phyloP scores from a whole-genome alignment of 2,113 vertebrate genomes.

The Labrus mixtus region DNA sequence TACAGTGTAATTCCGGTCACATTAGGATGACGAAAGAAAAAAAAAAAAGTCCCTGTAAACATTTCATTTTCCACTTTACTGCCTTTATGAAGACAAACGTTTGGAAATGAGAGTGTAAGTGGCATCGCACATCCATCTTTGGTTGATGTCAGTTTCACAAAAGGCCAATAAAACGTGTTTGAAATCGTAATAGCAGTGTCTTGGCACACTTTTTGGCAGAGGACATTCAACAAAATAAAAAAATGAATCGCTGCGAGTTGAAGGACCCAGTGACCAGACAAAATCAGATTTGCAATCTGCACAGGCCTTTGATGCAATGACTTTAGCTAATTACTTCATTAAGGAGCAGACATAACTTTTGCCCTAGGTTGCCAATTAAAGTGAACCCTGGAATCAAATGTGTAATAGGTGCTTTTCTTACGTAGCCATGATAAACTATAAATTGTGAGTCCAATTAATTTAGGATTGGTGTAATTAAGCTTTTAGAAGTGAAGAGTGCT shows the following conservation, averaged over 20 bases:
- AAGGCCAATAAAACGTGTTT: conserved; percentile 26
- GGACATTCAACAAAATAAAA: conserved; percentile 40
- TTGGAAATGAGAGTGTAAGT: conserved; percentile 11
- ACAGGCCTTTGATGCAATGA: conserved; percentile 52
- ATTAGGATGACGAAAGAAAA: neutral
- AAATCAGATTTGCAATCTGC: conserved; percentile 67
- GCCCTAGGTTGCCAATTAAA: conserved; percentile 70
- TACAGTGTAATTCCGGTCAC: neutral
- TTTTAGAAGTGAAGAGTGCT: conserved; percentile 41
- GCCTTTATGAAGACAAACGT: conserved; percentile 36
- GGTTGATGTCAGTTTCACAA: conserved; percentile 30
- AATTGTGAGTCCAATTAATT: conserved; percentile 73
- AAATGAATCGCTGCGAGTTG: conserved; percentile 26
- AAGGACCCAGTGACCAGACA: conserved; percentile 54
- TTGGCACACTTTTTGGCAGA: conserved; percentile 50
- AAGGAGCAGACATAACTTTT: conserved; percentile 74
- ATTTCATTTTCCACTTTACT: conserved; percentile 46
- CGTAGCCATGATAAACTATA: conserved; percentile 67
- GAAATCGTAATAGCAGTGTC: conserved; percentile 36
- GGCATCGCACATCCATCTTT: conserved; percentile 29
- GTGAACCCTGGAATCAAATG: conserved; percentile 58
- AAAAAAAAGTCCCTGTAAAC: conserved; percentile 25
- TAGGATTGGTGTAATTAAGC: conserved; percentile 73
- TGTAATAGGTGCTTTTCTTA: conserved; percentile 71
- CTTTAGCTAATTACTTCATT: conserved; percentile 80